A percentile compares a stretch with the other conserved stretches of the same genome.
phyloP scores from a whole-genome alignment of 2,888 invertebrate species.

The Leuctra nigra region DNA sequence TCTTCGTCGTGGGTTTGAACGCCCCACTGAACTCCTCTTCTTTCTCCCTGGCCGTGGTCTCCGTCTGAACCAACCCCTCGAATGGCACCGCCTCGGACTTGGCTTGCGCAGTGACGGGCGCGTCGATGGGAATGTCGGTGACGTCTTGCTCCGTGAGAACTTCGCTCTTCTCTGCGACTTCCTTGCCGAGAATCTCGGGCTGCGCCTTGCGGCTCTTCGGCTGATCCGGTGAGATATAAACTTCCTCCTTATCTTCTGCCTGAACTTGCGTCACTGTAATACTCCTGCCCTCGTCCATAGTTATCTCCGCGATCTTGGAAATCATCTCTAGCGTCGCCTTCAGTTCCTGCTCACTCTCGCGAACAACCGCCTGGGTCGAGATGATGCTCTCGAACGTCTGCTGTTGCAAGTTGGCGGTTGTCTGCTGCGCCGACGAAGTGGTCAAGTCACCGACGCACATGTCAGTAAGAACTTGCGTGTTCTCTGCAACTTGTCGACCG shows the following conservation, averaged over 20 bases:
- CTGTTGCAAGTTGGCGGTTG: slow-evolving; percentile 31
- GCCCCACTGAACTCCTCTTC: slow-evolving; percentile 37
- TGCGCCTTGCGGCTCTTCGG: slow-evolving; percentile 34
- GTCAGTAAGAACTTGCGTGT: slow-evolving; percentile 33
- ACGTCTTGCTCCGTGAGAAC: slow-evolving; percentile 33
- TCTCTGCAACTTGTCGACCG: slow-evolving; percentile 44
- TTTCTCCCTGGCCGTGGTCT: slow-evolving; percentile 22
- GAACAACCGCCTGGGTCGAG: slow-evolving; percentile 35
- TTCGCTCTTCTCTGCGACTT: slow-evolving; percentile 37
- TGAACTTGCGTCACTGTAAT: slow-evolving; percentile 34
- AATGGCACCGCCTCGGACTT: slow-evolving; percentile 30
- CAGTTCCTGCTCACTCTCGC: slow-evolving; percentile 30
- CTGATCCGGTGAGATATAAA: slow-evolving; percentile 31
- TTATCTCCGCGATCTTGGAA: slow-evolving; percentile 32
- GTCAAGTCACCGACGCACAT: slow-evolving; percentile 36
- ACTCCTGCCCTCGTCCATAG: slow-evolving; percentile 32
- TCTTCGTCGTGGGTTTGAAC: slow-evolving; percentile 39
- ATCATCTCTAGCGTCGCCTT: slow-evolving; percentile 30
- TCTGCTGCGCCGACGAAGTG: slow-evolving; percentile 35
- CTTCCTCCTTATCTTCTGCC: slow-evolving; percentile 36
- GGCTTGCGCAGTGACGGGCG: slow-evolving; percentile 27
- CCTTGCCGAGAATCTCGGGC: slow-evolving; percentile 33
- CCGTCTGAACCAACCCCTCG: slow-evolving; percentile 31
- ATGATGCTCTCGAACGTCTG: slow-evolving; percentile 32
- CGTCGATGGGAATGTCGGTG: slow-evolving; percentile 27